Evolutionary conservation across 2,888 invertebrate genomes (phyloP).

Genomic region (Polydrusus cervinus): DNA sequence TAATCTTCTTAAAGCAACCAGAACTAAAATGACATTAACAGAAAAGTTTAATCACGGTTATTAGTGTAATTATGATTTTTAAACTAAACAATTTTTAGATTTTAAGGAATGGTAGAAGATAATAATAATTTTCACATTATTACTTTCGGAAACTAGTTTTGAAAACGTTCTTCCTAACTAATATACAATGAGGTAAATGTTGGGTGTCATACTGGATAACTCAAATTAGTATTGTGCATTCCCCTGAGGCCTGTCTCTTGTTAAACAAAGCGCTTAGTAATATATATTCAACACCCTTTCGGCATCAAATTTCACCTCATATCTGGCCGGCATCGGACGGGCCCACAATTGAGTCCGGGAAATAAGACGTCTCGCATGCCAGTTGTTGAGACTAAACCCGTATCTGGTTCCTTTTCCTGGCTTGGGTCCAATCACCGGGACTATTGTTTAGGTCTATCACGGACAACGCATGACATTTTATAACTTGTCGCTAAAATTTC

Average conservation of each 20-base stretch:
- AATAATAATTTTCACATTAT: no score
- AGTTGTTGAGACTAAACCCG: slow-evolving; percentile 58
- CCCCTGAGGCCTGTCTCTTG: background rate
- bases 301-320: slow-evolving; percentile 33
- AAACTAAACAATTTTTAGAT: no score
- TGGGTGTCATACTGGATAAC: background rate
- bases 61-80: no score
- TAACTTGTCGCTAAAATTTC: slow-evolving; percentile 62
- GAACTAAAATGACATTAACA: no score
- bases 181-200: no score
- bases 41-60: no score
- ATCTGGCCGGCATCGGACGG: slow-evolving; percentile 33
- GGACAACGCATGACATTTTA: slow-evolving; percentile 68
- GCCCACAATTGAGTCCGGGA: slow-evolving; percentile 36
- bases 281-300: slow-evolving; percentile 36
- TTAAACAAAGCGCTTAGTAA: background rate
- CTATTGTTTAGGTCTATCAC: slow-evolving; percentile 70
- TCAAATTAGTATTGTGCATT: slow-evolving; percentile 15
- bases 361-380: slow-evolving; percentile 46
- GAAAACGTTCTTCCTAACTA: background rate
- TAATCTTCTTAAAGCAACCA: no score
- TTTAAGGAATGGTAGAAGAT: no score
- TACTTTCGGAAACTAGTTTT: background rate
- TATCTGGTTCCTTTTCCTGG: slow-evolving; percentile 64
- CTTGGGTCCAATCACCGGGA: slow-evolving; percentile 66